Evolutionary conservation across 2,797 vertebrate species (phyloP), one percentile per base, ranked within the genome.

Genomic region (Apodemus agrarius): DNA sequence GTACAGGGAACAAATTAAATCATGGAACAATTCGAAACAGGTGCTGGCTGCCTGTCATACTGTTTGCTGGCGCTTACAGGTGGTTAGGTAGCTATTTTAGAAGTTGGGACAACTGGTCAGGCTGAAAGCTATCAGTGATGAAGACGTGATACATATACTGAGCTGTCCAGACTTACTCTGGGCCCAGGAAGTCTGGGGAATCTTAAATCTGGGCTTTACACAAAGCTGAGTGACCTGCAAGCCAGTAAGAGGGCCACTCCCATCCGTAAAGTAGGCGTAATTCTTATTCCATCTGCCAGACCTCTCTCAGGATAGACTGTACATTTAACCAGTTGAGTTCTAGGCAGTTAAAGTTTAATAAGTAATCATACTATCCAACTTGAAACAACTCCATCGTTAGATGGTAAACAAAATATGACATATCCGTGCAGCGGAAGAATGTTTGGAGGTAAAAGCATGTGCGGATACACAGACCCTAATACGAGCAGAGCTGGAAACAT

Each of bases 61-160:
- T 84, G 0, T 74, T 83, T 61, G 16, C 57, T 87, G 22, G 43
- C 93, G 16, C 63, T 43, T 72, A 22, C 2, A 74, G 26, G 69
- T 94, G 40, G 31, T 65, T 81, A 61, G 52, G 43, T 67, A 34
- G 40, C 84, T 4, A 2, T 40, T 88, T 93, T 92, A 78, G 59
- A 94, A 37, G 86, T 93, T 84, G 37, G 46, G n/a, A 46, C 52
- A 94, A 65, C 65, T 91, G 74, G 46, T 91, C 46, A 75, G 43
- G 3, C 67, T 78, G 93, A 67, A 89, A 29, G n/a, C 59, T 81
- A 34, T 40, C 34, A 26, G 59, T n/a, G 37, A 10, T 83, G 3
- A 83, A 37, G 74, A 22, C 16, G 10, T 59, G 59, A 52, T 24
- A 4, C 21, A 78, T 22, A 81, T 24, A 29, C n/a, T 67, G 54